phyloP scores from a whole-genome alignment of 2,888 invertebrate species.

The Hypsopygia costalis region DNA sequence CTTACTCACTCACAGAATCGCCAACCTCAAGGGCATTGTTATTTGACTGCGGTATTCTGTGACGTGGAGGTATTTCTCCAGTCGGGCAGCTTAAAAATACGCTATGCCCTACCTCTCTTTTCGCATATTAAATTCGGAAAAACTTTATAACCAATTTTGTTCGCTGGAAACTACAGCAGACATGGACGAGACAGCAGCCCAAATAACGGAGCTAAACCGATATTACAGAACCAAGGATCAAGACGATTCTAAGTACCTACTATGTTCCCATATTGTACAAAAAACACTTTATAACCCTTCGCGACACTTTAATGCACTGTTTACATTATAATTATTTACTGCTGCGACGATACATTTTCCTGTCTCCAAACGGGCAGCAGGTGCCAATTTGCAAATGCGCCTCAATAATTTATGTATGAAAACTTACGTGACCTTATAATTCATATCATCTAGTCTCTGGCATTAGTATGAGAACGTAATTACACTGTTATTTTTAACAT shows the following conservation, averaged over 20 bases:
- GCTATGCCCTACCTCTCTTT: too few relatives aligned
- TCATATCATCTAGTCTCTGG: slow-evolving; percentile 24
- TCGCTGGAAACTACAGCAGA: too few relatives aligned
- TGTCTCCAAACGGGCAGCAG: slow-evolving; percentile 26
- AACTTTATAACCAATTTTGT: too few relatives aligned
- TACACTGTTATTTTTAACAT: slow-evolving; percentile 9
- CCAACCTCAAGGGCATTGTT: background rate
- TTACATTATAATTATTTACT: slow-evolving; percentile 49
- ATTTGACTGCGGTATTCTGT: background rate
- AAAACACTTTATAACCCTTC: slow-evolving; percentile 12
- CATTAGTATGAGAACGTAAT: slow-evolving; percentile 21
- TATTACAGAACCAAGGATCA: too few relatives aligned
- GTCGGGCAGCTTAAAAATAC: too few relatives aligned
- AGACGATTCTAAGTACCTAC: too few relatives aligned
- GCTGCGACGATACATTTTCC: slow-evolving; percentile 39
- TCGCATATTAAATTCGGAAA: too few relatives aligned
- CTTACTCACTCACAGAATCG: too few relatives aligned
- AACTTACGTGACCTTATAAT: slow-evolving; percentile 30
- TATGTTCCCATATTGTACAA: too few relatives aligned
- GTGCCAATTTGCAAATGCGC: slow-evolving; percentile 37
- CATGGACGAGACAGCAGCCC: too few relatives aligned
- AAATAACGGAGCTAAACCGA: too few relatives aligned
- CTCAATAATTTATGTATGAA: slow-evolving; percentile 37
- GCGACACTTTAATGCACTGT: slow-evolving; percentile 36
- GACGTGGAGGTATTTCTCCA: too few relatives aligned